Conservation (phyloP, 2,888 invertebrate genomes). For the Drosophila imparisetae region DNA sequence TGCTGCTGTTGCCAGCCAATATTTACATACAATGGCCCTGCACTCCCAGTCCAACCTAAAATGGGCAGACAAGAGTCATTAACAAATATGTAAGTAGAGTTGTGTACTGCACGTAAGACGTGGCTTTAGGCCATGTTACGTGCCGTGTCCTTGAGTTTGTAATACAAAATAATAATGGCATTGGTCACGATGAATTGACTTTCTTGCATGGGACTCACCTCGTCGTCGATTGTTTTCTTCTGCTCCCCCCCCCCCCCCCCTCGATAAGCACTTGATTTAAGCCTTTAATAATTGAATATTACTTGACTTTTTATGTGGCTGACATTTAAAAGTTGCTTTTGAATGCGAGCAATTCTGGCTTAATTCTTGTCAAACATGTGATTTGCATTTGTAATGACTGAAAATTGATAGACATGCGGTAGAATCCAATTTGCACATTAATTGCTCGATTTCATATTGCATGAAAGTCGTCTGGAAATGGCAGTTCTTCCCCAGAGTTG, state of each 20-base stretch:
- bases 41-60: slow-evolving; percentile 35
- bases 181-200: slow-evolving; percentile 56
- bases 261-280: slow-evolving; percentile 4
- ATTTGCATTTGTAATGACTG: slow-evolving; percentile 33
- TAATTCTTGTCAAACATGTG: slow-evolving; percentile 30
- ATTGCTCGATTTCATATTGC: slow-evolving; percentile 3
- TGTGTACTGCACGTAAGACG: slow-evolving; percentile 14
- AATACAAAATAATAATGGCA: slow-evolving; percentile 40
- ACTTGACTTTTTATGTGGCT: slow-evolving; percentile 14
- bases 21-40: slow-evolving; percentile 47
- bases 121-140: slow-evolving; percentile 45
- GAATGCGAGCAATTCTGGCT: slow-evolving; percentile 11
- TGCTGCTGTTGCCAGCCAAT: slow-evolving; percentile 24
- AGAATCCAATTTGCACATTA: slow-evolving; percentile 1
- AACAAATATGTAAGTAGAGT: slow-evolving; percentile 22
- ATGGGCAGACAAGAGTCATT: slow-evolving; percentile 44
- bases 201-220: slow-evolving; percentile 20
- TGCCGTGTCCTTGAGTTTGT: slow-evolving; percentile 64
- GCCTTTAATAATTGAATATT: slow-evolving; percentile 26
- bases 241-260: not conserved
- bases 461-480: not conserved
- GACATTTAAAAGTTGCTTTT: slow-evolving; percentile 13
- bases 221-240: slow-evolving; percentile 28
- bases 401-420: slow-evolving; percentile 17
- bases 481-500: not conserved